Conservation (phyloP, 2,888 invertebrate species). For the Teinopalpus imperialis region DNA sequence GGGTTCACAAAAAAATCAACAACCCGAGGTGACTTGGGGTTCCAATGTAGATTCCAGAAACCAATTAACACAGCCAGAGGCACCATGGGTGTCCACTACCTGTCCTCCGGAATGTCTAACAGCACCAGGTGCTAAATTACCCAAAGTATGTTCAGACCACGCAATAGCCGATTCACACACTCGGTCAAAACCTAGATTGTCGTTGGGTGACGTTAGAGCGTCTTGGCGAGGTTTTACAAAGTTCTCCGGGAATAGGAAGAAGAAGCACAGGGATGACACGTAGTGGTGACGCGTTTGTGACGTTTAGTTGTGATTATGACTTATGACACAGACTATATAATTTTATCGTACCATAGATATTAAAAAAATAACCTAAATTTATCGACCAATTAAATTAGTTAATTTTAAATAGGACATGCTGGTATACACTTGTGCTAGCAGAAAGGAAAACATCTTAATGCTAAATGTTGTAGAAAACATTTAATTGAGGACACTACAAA, state of each 20-base stretch:
- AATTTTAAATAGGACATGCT: no score
- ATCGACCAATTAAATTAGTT: no score
- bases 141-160: constrained; percentile 36
- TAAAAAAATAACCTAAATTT: no score
- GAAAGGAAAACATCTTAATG: no score
- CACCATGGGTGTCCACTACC: neutral
- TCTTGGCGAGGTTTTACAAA: constrained; percentile 56
- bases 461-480: no score
- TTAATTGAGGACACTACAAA: no score
- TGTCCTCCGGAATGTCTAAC: neutral
- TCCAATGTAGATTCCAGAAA: no score
- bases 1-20: no score
- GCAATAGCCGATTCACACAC: constrained; percentile 25
- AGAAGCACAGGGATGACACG: constrained; percentile 43
- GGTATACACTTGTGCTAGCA: no score
- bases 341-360: no score
- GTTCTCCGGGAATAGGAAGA: constrained; percentile 46
- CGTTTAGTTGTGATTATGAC: constrained; percentile 2
- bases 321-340: no score
- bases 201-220: constrained; percentile 51
- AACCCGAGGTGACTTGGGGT: no score
- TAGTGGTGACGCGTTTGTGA: constrained; percentile 18
- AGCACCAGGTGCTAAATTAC: constrained; percentile 29
- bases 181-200: constrained; percentile 34
- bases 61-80: neutral